Percentiles rank a stretch among this genome's conserved stretches.
phyloP scores from a whole-genome alignment of 92 coral and sea anemone species.

The Epizoanthus ramosus region DNA sequence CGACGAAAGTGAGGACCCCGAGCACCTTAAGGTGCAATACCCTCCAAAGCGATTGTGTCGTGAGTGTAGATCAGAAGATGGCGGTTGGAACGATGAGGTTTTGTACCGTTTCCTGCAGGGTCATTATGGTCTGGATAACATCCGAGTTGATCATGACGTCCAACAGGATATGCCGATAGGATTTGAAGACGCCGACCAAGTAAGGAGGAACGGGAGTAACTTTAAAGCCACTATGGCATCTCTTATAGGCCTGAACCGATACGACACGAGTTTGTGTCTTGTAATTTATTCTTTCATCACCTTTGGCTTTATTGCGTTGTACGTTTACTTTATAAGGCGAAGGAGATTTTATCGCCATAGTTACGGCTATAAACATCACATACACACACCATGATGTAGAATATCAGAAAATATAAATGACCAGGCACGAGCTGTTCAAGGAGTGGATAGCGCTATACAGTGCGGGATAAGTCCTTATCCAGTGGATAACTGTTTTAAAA shows the following conservation, averaged over 20 bases:
- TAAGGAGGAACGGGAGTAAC: conserved; percentile 65
- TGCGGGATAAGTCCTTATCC: too few relatives aligned
- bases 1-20: conserved; percentile 89
- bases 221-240: conserved; percentile 48
- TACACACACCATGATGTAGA: conserved; percentile 72
- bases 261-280: conserved; percentile 92
- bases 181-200: conserved; percentile 83
- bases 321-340: conserved; percentile 87
- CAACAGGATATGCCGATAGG: conserved; percentile 61
- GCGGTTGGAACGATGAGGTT: conserved; percentile 74
- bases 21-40: conserved; percentile 87
- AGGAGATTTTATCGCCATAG: conserved; percentile 59
- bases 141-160: conserved; percentile 64
- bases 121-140: conserved; percentile 90
- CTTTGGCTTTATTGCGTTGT: conserved; percentile 75
- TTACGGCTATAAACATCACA: conserved; percentile 63
- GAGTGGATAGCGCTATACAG: too few relatives aligned
- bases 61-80: conserved; percentile 66
- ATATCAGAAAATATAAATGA: too few relatives aligned
- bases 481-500: too few relatives aligned
- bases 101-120: conserved; percentile 84
- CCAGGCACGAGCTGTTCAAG: too few relatives aligned
- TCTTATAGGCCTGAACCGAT: conserved; percentile 69
- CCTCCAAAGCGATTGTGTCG: conserved; percentile 78
- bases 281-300: conserved; percentile 85